Conservation (phyloP, 2,888 invertebrate genomes). For the Parasteatoda lunata region DNA sequence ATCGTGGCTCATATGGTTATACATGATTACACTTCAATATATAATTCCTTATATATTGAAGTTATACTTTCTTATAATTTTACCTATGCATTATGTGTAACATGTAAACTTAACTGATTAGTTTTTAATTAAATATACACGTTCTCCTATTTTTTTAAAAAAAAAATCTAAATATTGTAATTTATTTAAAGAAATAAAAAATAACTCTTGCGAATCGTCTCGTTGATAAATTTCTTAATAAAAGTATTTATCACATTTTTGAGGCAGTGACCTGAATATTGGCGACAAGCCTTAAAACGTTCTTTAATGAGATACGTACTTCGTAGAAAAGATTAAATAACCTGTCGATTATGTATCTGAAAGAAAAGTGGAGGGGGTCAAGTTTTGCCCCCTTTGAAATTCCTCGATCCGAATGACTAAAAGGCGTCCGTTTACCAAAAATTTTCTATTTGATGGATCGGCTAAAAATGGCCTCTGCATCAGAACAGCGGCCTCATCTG, state of each 20-base stretch:
- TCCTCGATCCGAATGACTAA: conserved; percentile 36
- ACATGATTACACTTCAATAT: no score
- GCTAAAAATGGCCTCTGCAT: conserved; percentile 41
- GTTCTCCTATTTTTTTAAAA: no score
- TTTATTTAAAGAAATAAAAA: no score
- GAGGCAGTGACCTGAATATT: background rate
- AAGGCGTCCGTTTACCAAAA: conserved; percentile 53
- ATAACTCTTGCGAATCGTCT: no score
- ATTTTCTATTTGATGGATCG: conserved; percentile 57
- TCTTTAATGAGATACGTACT: conserved; percentile 20
- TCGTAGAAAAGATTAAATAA: conserved; percentile 40
- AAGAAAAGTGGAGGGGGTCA: conserved; percentile 18
- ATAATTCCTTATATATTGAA: no score
- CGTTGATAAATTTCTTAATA: background rate
- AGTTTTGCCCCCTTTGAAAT: conserved; percentile 41
- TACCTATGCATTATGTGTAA: no score
- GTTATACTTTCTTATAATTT: no score
- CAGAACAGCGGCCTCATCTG: conserved; percentile 48
- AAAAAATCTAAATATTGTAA: no score
- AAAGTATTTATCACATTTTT: background rate
- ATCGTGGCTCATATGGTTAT: no score
- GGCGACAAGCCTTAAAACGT: background rate
- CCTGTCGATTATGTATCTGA: conserved; percentile 39
- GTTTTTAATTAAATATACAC: no score
- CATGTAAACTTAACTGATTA: no score